Conservation (phyloP, 1,140 invertebrate genomes). For the Wiebesia pumilae region DNA sequence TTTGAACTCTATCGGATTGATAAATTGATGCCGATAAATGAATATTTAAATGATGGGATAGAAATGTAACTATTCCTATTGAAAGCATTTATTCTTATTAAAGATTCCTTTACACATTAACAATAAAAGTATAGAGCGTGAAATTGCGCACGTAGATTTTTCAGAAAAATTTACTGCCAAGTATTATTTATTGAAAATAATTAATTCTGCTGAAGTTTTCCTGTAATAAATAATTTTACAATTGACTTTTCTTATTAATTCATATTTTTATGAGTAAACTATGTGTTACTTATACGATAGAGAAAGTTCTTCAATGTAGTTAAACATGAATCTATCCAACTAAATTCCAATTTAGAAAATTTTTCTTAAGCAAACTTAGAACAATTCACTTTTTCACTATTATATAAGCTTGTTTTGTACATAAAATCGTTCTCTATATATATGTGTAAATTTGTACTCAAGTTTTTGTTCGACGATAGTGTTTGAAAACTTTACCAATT, state of each 20-base stretch:
- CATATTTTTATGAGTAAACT: neutral
- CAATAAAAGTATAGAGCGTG: constrained; percentile 54
- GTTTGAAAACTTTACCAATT: constrained; percentile 53
- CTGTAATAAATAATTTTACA: neutral
- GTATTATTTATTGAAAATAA: neutral
- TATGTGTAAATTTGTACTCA: constrained; percentile 5
- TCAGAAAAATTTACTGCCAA: neutral
- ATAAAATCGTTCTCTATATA: constrained; percentile 1
- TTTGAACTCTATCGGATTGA: constrained; percentile 47
- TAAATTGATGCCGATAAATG: constrained; percentile 32
- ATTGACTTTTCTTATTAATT: neutral
- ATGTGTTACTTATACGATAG: neutral
- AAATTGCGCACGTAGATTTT: constrained; percentile 14
- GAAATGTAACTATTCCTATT: constrained; percentile 50
- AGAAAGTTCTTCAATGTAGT: neutral
- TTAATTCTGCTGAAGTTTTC: neutral
- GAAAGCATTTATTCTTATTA: constrained; percentile 58
- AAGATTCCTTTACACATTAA: constrained; percentile 59
- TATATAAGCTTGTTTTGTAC: constrained; percentile 33
- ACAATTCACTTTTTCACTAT: neutral
- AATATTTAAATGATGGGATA: constrained; percentile 5
- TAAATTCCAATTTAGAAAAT: neutral
- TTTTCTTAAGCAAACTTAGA: neutral
- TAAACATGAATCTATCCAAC: neutral
- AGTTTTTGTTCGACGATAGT: neutral